Evolutionary conservation across 2,888 invertebrate genomes (phyloP).

Genomic region (Zele albiditarsus): DNA sequence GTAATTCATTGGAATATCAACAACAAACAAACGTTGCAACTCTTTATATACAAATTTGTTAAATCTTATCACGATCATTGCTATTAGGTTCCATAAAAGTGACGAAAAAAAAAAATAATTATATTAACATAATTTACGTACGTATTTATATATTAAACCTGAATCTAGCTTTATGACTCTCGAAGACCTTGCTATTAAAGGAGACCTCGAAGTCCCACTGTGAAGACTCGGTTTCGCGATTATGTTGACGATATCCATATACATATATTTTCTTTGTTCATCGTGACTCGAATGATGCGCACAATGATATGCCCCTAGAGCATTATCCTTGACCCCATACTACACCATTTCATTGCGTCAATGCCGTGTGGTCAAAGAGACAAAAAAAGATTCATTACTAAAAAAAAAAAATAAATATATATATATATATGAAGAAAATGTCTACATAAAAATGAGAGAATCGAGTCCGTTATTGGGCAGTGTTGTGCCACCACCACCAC

Average conservation of each 20-base stretch:
- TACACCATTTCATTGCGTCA: slow-evolving; percentile 11
- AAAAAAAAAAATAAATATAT: neutral
- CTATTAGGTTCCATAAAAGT: neutral
- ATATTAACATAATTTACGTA: neutral
- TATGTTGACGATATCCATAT: slow-evolving; percentile 1
- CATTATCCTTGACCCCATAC: slow-evolving; percentile 26
- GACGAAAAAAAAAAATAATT: neutral
- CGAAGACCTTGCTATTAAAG: slow-evolving; percentile 8
- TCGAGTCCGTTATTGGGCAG: neutral
- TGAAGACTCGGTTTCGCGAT: slow-evolving; percentile 3
- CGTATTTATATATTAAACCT: neutral
- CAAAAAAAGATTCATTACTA: neutral
- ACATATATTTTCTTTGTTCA: slow-evolving; percentile 20
- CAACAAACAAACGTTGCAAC: too few species aligned
- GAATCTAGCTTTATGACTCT: neutral
- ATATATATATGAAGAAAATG: neutral
- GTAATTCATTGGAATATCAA: too few species aligned
- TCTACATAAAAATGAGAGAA: neutral
- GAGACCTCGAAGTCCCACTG: slow-evolving; percentile 16
- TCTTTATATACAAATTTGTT: neutral
- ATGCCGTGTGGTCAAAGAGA: neutral
- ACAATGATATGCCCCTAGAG: neutral
- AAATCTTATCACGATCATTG: neutral
- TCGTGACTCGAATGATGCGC: slow-evolving; percentile 22
- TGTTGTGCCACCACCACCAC: neutral